These are phyloP conservation scores for Elgaria multicarinata DNA, from an alignment of 2,113 vertebrate genomes.

Conservation along the genomic window DNA sequence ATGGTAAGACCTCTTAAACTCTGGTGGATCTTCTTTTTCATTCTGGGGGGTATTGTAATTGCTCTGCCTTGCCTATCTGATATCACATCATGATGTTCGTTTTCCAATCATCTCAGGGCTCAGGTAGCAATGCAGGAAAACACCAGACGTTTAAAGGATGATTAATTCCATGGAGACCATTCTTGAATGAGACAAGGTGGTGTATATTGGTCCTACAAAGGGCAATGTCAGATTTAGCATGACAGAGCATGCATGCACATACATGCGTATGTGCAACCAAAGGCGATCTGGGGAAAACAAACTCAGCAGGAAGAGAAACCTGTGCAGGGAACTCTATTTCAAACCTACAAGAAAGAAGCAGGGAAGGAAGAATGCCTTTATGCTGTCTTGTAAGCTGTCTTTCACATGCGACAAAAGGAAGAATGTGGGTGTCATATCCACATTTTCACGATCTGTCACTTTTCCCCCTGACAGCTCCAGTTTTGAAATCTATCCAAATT, in stretches of 20 bases:
- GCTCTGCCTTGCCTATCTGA: conserved; percentile 18
- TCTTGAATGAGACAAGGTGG: conserved; percentile 57
- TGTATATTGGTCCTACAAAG: conserved; percentile 58
- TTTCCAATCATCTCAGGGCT: conserved; percentile 52
- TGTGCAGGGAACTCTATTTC: not conserved
- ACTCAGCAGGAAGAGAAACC: not conserved
- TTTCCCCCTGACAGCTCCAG: conserved; percentile 26
- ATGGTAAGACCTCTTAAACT: not conserved
- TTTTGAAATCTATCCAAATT: conserved; percentile 29
- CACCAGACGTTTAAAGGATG: conserved; percentile 43
- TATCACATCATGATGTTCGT: conserved; percentile 28
- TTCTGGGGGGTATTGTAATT: conserved; percentile 27
- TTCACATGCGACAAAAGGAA: not conserved
- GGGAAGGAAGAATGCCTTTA: not conserved
- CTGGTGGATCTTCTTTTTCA: conserved; percentile 8
- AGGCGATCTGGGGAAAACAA: conserved; percentile 23
- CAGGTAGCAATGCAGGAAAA: conserved; percentile 10
- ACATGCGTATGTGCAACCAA: not conserved
- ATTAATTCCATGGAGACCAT: conserved; percentile 69
- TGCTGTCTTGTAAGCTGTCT: not conserved
- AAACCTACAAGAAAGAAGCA: no score
- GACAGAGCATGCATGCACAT: conserved; percentile 35
- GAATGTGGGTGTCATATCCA: not conserved
- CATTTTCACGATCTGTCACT: not conserved
- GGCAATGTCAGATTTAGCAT: conserved; percentile 31